Evolutionary conservation across 2,888 invertebrate species (phyloP).

Genomic region (Caenorhabditis sp.): DNA sequence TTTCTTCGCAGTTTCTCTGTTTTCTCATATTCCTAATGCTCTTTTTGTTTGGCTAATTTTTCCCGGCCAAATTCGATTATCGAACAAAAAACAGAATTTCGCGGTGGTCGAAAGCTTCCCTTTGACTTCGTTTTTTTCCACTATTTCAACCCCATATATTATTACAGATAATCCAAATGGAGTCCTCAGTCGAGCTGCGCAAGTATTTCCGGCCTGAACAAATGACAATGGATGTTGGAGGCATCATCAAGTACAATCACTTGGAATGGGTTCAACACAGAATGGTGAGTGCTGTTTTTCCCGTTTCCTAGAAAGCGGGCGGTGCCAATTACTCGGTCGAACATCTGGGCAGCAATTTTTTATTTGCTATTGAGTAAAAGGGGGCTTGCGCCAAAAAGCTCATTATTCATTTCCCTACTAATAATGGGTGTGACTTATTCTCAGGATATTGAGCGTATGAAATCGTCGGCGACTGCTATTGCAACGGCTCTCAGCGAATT

Average conservation of each 20-base stretch:
- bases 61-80: too few species aligned
- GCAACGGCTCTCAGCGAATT: conserved; percentile 86
- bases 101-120: too few species aligned
- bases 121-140: too few species aligned
- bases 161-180: conserved; percentile 80
- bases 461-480: conserved; percentile 87
- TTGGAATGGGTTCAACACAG: conserved; percentile 95
- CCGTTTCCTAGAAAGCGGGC: neutral
- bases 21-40: too few species aligned
- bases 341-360: neutral
- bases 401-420: neutral
- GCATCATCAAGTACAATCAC: conserved; percentile 87
- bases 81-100: too few species aligned
- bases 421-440: conserved; percentile 60
- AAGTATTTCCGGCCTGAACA: conserved; percentile 82
- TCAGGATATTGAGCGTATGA: conserved; percentile 93
- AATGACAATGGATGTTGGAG: conserved; percentile 87
- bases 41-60: too few species aligned
- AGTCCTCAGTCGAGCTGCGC: conserved; percentile 84
- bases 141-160: too few species aligned
- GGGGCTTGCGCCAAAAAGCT: neutral
- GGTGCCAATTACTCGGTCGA: neutral
- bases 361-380: neutral
- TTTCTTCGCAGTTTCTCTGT: too few species aligned
- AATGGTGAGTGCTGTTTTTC: conserved; percentile 80